A percentile compares a stretch with the other conserved stretches of the same genome.
Evolutionary conservation across 2,113 vertebrate genomes (phyloP).

Genomic region (Oreochromis niloticus): DNA sequence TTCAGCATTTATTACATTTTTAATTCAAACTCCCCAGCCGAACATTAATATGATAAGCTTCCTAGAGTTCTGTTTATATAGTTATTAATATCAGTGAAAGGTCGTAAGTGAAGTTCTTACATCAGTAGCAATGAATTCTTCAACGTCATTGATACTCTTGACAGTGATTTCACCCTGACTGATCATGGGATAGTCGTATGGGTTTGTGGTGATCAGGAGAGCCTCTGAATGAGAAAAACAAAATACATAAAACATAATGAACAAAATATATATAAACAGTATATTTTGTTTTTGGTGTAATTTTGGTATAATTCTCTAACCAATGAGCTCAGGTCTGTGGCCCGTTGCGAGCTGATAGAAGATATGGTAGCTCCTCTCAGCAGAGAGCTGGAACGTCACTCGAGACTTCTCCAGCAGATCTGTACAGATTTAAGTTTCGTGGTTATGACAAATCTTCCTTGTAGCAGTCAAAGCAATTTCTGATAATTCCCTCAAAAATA

Average conservation of each 20-base stretch:
- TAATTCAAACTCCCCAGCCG: not conserved
- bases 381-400: conserved; percentile 71
- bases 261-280: not conserved
- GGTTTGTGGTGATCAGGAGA: conserved; percentile 64
- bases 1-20: not conserved
- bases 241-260: not conserved
- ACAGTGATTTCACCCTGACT: conserved; percentile 66
- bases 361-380: conserved; percentile 77
- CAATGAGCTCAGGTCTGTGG: conserved; percentile 70
- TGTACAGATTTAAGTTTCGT: not conserved
- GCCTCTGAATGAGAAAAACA: conserved; percentile 48
- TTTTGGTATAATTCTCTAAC: conserved; percentile 49
- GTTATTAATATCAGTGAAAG: not conserved
- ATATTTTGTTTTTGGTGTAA: not conserved
- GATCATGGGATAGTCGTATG: conserved; percentile 60
- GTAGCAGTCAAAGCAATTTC: not conserved
- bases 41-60: not conserved
- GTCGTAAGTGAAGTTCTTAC: not conserved
- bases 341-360: conserved; percentile 74
- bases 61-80: not conserved
- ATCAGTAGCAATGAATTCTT: conserved; percentile 65
- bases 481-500: not conserved
- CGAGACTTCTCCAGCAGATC: conserved; percentile 72
- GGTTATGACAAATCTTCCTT: not conserved
- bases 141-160: conserved; percentile 59